phyloP scores from a whole-genome alignment of 1,140 invertebrate genomes.

The Triops longicaudatus region DNA sequence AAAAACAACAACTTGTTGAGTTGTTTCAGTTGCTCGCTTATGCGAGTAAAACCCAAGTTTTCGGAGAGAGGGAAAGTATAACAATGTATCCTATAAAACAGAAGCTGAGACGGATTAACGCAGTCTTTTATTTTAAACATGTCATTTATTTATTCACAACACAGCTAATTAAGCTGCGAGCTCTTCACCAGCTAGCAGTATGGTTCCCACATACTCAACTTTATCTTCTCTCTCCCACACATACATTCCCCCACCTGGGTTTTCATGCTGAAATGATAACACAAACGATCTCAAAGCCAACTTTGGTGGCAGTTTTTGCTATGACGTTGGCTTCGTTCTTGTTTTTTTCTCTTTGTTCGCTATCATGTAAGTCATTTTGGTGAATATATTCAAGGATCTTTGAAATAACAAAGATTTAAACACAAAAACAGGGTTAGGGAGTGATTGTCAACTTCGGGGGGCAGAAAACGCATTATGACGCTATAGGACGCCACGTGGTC shows the following conservation, averaged over 20 bases:
- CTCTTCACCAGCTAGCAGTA: background rate
- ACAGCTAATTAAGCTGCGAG: slow-evolving; percentile 7
- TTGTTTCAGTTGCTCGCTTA: background rate
- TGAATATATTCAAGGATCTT: no score
- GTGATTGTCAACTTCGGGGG: background rate
- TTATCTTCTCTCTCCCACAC: background rate
- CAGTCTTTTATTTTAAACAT: background rate
- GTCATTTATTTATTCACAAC: slow-evolving; percentile 9
- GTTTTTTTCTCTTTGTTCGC: background rate
- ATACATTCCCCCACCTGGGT: background rate
- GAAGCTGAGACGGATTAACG: background rate
- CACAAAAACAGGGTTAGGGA: background rate
- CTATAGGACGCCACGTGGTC: no score
- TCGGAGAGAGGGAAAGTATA: background rate
- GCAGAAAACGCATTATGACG: no score
- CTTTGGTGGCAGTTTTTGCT: background rate
- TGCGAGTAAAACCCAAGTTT: background rate
- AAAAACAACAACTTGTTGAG: background rate
- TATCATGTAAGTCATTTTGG: no score
- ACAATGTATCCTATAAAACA: background rate
- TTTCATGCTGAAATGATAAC: background rate
- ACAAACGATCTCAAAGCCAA: background rate
- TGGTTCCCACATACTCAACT: background rate
- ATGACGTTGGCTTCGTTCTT: background rate
- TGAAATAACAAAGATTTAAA: no score